Percentiles rank a stretch among this genome's conserved stretches.
Evolutionary conservation across 2,797 vertebrate genomes (phyloP).

Genomic region (Myoxocephalus aenaeus): DNA sequence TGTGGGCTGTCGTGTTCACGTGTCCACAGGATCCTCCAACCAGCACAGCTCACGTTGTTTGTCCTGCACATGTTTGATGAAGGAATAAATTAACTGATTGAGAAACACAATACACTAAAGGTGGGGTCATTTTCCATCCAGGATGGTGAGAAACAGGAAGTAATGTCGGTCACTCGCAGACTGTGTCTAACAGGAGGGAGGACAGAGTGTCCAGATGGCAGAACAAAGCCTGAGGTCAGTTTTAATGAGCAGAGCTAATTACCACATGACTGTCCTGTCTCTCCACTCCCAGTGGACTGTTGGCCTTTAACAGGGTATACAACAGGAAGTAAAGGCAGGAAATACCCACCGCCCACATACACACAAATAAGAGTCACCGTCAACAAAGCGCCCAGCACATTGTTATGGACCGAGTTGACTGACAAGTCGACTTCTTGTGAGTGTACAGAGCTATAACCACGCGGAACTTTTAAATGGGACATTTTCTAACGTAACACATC

Average conservation of each 20-base stretch:
- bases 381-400: constrained; percentile 11
- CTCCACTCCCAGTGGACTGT: constrained; percentile 55
- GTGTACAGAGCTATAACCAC: not conserved
- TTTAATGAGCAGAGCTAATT: constrained; percentile 78
- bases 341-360: constrained; percentile 14
- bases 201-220: constrained; percentile 72
- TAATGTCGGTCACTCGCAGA: constrained; percentile 20
- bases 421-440: not conserved
- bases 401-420: not conserved
- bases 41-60: not conserved
- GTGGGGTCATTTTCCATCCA: constrained; percentile 7
- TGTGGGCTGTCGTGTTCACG: not conserved
- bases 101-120: not conserved
- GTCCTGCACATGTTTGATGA: constrained; percentile 16
- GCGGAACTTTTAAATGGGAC: not conserved
- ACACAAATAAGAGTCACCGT: constrained; percentile 10
- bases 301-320: constrained; percentile 51
- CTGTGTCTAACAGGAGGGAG: constrained; percentile 53
- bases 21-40: not conserved
- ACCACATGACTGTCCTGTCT: constrained; percentile 64
- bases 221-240: constrained; percentile 72
- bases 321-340: constrained; percentile 66
- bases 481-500: not conserved
- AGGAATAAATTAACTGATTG: not conserved
- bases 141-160: constrained; percentile 11